Base-by-base conservation (phyloP, 2,888 invertebrate species). In the Altica lythri region DNA sequence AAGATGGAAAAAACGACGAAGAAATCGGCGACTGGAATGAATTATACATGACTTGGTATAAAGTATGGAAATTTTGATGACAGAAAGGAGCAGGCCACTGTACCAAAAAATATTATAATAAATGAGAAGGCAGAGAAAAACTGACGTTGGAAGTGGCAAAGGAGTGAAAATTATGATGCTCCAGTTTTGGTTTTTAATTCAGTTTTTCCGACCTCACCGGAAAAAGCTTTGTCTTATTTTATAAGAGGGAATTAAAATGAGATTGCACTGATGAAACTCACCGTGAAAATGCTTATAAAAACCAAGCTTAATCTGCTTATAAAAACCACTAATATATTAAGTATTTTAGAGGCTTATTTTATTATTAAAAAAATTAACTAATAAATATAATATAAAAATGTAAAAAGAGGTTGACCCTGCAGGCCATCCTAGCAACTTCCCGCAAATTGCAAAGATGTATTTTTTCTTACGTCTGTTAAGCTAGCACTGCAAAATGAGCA, bases 41-140 rank as follows among this genome's bases (percentile, higher is more conserved):
- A 74, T 74, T 73, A 73, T 71, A 73, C 73, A 74, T 73, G 73
- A 73, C 71, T 59, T 62, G 66, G 72, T 70, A 72, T 71, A 70
- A 72, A 71, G 70, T 73, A 74, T 74, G 73, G 71, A 72, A 72
- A 73, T 72, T 67, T 65, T 62, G 62, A 67, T 65, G 69, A 68
- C 68, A 66, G 63, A 55, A 64, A 55, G 57, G 63, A 50, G 54
- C 61, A 53, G 60, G 63, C 55, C 55, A 57, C 50, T 50, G 57
- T 46, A 56, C 55, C 46, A 51, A 55, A 54, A 53, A 50, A 55
- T 55, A 59, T 55, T 61, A 50, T 61, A 54, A 62, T 61, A 65
- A 65, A 64, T 64, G 62, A 55, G 61, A 51, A 18, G 27, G 48
- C 34, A 12, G 18, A 8, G 40, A 44, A 40, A 57, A 54, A 52